Evolutionary conservation across 1,140 invertebrate genomes (phyloP).

Genomic region (Cherax quadricarinatus): DNA sequence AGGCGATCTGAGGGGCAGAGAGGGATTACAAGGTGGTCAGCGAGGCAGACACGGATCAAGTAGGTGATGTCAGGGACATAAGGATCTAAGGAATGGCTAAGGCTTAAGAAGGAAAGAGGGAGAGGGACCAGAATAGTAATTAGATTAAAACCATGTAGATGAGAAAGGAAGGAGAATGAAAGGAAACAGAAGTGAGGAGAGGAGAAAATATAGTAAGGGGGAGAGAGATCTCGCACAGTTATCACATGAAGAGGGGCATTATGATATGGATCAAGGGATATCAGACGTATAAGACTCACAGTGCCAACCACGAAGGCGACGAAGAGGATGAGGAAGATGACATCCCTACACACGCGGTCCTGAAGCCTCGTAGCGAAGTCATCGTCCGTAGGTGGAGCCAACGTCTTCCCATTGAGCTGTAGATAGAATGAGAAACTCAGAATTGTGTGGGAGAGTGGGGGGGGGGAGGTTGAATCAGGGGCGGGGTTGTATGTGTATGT

Average conservation of each 20-base stretch:
- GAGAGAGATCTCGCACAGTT: too few species aligned
- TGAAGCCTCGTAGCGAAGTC: slow-evolving; percentile 20
- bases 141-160: too few species aligned
- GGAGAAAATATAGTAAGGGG: too few species aligned
- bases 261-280: neutral
- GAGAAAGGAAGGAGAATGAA: neutral
- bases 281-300: slow-evolving; percentile 9
- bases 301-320: slow-evolving; percentile 49
- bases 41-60: too few species aligned
- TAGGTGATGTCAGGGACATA: too few species aligned
- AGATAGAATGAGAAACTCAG: too few species aligned
- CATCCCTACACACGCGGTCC: slow-evolving; percentile 43
- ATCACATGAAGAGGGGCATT: neutral
- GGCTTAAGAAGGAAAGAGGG: neutral
- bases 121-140: neutral
- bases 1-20: slow-evolving; percentile 33
- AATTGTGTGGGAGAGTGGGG: too few species aligned
- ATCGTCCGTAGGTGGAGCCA: slow-evolving; percentile 29
- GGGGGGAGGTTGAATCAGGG: too few species aligned
- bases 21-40: neutral
- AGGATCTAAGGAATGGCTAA: neutral
- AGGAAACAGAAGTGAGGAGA: neutral
- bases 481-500: too few species aligned
- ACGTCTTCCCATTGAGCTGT: slow-evolving; percentile 55
- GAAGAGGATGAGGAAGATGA: slow-evolving; percentile 60